Base-by-base conservation (phyloP, 2,113 vertebrate species). In the Pelodiscus sinensis region DNA sequence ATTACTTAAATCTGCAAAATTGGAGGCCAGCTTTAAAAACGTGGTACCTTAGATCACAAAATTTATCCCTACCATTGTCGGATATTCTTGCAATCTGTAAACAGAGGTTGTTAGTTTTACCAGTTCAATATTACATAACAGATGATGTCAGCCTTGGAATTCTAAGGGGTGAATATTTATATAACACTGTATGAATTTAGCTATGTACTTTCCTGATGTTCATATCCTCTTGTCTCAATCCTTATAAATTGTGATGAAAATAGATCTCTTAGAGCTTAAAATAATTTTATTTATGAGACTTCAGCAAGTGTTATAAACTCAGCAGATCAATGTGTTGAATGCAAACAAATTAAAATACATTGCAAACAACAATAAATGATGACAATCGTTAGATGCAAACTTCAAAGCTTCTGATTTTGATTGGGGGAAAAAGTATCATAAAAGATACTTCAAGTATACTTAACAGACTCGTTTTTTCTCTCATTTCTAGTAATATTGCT, bases 1-100 rank as follows among this genome's bases (percentile, higher is more conserved):
- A 27, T 52, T 78, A 29, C n/a, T 92, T 92, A 58, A 1, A 54
- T 54, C 25, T 56, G 6, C 8, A 87, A 87, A 50, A 78, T 2
- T 31, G 24, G 55, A 93, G 6, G 52, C n/a, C n/a, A 1, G 15
- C 92, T 80, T 60, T 93, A 83, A 92, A 87, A 86, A 81, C 62
- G 1, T 8, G 12, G 8, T 50, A 68, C 79, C 21, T 58, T 19
- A 82, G 56, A 73, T 65, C 65, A 68, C 15, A 82, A 10, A 58
- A 52, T 22, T 1, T 6, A 57, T 91, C 27, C 0, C 85, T 87
- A 84, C 62, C 51, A 73, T 9, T 35, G 13, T 7, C 2, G 2
- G 13, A 35, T 85, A 22, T 84, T 50, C 2, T 65, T 68, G 3
- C 29, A n/a, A 83, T 89, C 82, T 92, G 50, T 50, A 22, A 86